Conservation (phyloP, 2,797 vertebrate species). For the Glossophaga mutica region DNA sequence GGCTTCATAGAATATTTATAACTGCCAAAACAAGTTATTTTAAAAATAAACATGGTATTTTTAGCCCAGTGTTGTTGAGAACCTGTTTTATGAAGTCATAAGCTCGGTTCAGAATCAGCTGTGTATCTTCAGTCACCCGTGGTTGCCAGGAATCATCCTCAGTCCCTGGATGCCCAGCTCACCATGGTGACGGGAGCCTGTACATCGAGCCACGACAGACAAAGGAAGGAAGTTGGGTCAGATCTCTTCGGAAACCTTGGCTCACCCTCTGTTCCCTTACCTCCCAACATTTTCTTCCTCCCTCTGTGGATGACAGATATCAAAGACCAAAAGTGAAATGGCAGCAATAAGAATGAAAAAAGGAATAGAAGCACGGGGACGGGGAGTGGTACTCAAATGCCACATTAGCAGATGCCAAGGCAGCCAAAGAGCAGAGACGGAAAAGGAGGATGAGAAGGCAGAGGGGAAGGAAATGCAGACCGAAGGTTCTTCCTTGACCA, state of each 20-base stretch:
- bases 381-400: neutral
- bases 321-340: neutral
- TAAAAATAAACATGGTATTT: constrained; percentile 55
- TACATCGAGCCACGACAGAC: rapidly evolving
- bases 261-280: neutral
- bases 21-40: constrained; percentile 56
- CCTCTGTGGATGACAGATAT: neutral
- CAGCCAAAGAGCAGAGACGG: neutral
- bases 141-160: neutral
- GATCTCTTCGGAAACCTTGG: neutral
- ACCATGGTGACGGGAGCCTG: rapidly evolving
- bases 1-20: constrained; percentile 42
- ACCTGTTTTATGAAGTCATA: constrained; percentile 28
- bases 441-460: neutral
- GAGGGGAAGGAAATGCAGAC: neutral
- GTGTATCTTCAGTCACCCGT: neutral
- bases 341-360: neutral
- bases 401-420: neutral
- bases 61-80: constrained; percentile 45
- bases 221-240: neutral
- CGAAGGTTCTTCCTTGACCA: neutral
- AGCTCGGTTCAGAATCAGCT: neutral
- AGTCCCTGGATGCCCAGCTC: neutral
- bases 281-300: neutral
- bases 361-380: rapidly evolving